These are phyloP conservation scores for Choloepus didactylus DNA, from an alignment of 2,797 vertebrate genomes.

Conservation along the genomic window DNA sequence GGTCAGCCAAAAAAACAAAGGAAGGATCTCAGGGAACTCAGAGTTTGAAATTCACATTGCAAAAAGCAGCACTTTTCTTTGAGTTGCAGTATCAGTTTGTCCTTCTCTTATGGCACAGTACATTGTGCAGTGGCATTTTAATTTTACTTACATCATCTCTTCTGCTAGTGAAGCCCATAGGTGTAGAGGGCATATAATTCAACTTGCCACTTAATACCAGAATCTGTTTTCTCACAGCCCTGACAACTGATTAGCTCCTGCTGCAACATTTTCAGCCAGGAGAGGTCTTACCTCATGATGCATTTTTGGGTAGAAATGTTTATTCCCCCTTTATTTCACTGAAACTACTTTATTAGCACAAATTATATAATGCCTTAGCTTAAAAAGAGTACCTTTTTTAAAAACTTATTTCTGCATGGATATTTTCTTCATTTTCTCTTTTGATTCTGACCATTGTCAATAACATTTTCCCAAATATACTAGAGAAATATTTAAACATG, in stretches of 20 bases:
- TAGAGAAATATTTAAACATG: conserved; percentile 38
- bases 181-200: not conserved
- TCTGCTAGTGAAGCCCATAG: not conserved
- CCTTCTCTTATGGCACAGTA: not conserved
- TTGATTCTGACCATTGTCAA: not conserved
- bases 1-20: not conserved
- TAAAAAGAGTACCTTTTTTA: not conserved
- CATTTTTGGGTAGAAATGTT: not conserved
- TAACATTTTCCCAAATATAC: not conserved
- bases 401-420: not conserved
- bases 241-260: not conserved
- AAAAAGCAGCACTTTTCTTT: not conserved
- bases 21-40: not conserved
- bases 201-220: not conserved
- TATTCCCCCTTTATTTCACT: not conserved
- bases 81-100: not conserved
- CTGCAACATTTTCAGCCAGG: not conserved
- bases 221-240: not conserved
- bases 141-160: not conserved
- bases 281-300: not conserved
- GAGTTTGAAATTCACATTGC: not conserved
- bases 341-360: not conserved
- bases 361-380: not conserved
- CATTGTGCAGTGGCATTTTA: not conserved
- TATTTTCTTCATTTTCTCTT: not conserved